Evolutionary conservation across 2,888 invertebrate species (phyloP).

Genomic region (Spodoptera littoralis): DNA sequence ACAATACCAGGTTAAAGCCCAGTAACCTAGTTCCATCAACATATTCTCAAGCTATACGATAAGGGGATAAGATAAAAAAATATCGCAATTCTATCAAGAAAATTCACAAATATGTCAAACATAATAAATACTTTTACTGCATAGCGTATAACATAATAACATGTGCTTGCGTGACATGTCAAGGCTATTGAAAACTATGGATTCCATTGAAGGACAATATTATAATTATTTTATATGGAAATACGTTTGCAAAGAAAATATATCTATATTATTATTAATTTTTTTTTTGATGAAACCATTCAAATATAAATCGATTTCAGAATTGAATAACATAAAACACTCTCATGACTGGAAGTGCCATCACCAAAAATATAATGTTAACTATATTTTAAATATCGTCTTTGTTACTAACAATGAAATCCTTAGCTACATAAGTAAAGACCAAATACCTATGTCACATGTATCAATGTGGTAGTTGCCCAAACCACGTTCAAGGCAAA

Average conservation of each 20-base stretch:
- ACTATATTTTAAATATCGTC: too few relatives aligned
- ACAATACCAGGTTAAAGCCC: conserved; percentile 44
- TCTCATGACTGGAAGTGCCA: too few relatives aligned
- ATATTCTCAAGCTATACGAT: conserved; percentile 43
- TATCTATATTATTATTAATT: too few relatives aligned
- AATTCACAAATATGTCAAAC: conserved; percentile 29
- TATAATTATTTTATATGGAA: conserved; percentile 1
- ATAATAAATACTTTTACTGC: conserved; percentile 9
- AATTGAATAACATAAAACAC: too few relatives aligned
- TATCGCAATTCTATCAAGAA: conserved; percentile 33
- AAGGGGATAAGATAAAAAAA: conserved; percentile 46
- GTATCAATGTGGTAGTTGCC: too few relatives aligned
- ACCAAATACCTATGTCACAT: too few relatives aligned
- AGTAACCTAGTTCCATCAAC: conserved; percentile 56
- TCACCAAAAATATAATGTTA: too few relatives aligned
- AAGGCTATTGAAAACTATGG: conserved; percentile 32
- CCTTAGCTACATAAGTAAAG: too few relatives aligned
- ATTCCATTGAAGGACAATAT: conserved; percentile 25
- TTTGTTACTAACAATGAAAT: too few relatives aligned
- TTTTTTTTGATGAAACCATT: too few relatives aligned
- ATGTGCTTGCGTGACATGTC: conserved; percentile 9
- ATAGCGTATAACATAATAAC: conserved; percentile 16
- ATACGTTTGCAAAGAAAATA: too few relatives aligned
- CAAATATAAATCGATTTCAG: too few relatives aligned
- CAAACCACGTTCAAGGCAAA: conserved; percentile 21